Evolutionary conservation across 2,797 vertebrate genomes (phyloP), one percentile per base, ranked within the genome.

Genomic region (Eupleurogrammus muticus): DNA sequence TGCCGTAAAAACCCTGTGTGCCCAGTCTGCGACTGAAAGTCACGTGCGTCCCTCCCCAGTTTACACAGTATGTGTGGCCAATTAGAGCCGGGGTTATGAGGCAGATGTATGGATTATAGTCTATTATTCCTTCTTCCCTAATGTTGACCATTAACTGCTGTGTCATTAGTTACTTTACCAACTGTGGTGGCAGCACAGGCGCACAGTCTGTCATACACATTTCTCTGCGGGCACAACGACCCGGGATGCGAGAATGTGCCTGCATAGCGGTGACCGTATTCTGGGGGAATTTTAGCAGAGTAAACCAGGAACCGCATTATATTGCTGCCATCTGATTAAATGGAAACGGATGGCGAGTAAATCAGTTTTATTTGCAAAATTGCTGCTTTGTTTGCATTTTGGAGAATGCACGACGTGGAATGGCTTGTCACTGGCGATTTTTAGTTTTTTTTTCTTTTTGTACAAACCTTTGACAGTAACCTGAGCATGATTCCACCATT

Each of bases 51-150:
- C 67, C 87, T 83, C 77, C n/a, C 47, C 56, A 64, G 83, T 87
- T 90, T 90, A 88, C 82, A 77, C 91, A 87, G 88, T 90, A 79
- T 92, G 90, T 93, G 92, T 94, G 92, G 92, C 92, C 94, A 93
- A 94, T 94, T 94, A 94, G 89, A 90, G 83, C 88, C 75, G 61
- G 83, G 83, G 88, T 93, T 93, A 91, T 76, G 87, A 92, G 92
- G 81, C 88, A 90, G 90, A 87, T 89, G 86, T 91, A 88, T 91
- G 89, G 87, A 93, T 94, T 92, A 92, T 84, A 83, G 88, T 88
- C 87, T 87, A 91, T 92, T 90, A 92, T 92, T 90, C 84, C 84
- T 73, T 77, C 83, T 89, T 89, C 74, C 83, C 83, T 83, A 87
- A 89, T 92, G 89, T 92, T 86, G 90, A 91, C 91, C 83, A 85